These are phyloP conservation scores for Chironex yamaguchii DNA, from an alignment of 30 jellyfish, hydroid and myxozoan genomes.

Conservation along the genomic window DNA sequence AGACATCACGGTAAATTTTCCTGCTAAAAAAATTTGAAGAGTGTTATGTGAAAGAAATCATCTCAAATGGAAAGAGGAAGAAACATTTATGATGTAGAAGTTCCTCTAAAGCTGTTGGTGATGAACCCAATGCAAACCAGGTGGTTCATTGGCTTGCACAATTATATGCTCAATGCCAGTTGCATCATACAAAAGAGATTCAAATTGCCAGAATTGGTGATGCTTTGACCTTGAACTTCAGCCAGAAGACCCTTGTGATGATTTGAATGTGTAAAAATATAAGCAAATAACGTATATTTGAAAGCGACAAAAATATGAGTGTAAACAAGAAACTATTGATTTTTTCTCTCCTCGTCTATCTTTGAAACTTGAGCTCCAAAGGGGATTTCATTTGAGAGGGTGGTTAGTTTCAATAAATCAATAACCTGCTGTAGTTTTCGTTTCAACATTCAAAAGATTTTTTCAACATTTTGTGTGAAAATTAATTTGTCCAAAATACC, in stretches of 20 bases:
- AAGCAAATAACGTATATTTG: no score
- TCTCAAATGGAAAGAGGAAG: conserved; percentile 29
- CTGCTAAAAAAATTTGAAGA: conserved; percentile 31
- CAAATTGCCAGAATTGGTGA: conserved; percentile 40
- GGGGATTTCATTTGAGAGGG: no score
- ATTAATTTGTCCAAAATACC: no score
- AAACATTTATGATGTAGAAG: conserved; percentile 55
- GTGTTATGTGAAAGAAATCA: conserved; percentile 19
- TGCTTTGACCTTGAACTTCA: conserved; percentile 1
- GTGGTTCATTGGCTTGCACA: conserved; percentile 63
- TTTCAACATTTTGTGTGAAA: no score
- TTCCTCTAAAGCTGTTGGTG: conserved; percentile 39
- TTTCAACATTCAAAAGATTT: no score
- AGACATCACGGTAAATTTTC: conserved; percentile 42
- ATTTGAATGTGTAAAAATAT: conserved; percentile 22
- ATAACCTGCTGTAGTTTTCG: no score
- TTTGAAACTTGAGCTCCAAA: no score
- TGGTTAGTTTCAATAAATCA: no score
- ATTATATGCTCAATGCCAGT: conserved; percentile 20
- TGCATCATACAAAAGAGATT: not conserved
- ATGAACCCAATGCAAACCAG: conserved; percentile 64
- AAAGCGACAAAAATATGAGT: no score
- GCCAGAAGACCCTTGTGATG: conserved; percentile 52
- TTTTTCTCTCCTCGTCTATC: no score
- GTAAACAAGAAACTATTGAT: no score